Evolutionary conservation across 1,140 invertebrate genomes (phyloP).

Genomic region (Tetramorium parvispinum): DNA sequence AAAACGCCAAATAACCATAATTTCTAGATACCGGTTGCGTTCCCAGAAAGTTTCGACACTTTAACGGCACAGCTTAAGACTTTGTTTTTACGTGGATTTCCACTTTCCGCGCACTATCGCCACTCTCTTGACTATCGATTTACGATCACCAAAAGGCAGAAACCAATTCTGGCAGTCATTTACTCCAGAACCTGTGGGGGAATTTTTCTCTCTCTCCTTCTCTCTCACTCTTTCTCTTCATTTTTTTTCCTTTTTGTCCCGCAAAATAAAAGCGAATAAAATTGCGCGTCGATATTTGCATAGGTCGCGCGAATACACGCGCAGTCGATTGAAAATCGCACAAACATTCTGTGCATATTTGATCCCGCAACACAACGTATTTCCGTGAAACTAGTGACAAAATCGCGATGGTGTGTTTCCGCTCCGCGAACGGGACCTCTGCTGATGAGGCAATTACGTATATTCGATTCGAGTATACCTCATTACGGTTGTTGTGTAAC

Average conservation of each 20-base stretch:
- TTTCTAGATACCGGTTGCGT: background rate
- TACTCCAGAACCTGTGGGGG: conserved; percentile 4
- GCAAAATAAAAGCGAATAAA: conserved; percentile 26
- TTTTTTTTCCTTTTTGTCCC: conserved; percentile 19
- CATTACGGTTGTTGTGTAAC: conserved; percentile 51
- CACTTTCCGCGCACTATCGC: conserved; percentile 25
- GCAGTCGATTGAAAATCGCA: conserved; percentile 45
- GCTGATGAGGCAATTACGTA: conserved; percentile 55
- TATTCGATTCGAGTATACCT: conserved; percentile 49
- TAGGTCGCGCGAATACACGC: conserved; percentile 13
- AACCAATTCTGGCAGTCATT: conserved; percentile 42
- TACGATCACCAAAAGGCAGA: conserved; percentile 28
- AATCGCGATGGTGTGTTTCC: conserved; percentile 38
- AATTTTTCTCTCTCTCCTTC: background rate
- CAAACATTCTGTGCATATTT: conserved; percentile 47
- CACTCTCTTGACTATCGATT: conserved; percentile 40
- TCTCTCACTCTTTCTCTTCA: background rate
- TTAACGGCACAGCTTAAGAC: conserved; percentile 42
- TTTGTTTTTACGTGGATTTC: conserved; percentile 46
- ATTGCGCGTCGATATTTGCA: conserved; percentile 44
- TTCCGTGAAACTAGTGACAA: conserved; percentile 47
- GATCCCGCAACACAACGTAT: conserved; percentile 27
- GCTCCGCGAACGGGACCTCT: conserved; percentile 45
- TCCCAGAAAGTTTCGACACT: conserved; percentile 39
- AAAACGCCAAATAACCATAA: conserved; percentile 53